Percentiles rank a stretch among this genome's conserved stretches.
Conservation (phyloP, 2,113 vertebrate genomes). For the Centropristis striata region DNA sequence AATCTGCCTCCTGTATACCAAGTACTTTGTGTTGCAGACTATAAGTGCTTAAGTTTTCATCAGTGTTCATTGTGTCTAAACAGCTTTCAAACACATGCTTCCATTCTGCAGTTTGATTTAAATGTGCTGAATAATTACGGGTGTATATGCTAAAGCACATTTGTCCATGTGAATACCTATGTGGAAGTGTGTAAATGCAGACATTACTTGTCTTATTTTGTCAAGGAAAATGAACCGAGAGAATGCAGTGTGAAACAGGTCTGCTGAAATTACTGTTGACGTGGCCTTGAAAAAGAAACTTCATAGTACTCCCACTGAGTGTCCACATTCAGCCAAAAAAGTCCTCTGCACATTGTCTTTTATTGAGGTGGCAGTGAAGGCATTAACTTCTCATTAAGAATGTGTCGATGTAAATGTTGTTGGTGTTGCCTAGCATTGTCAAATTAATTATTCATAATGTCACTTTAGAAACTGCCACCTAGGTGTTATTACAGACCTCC, state of each 20-base stretch:
- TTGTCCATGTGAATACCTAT: neutral
- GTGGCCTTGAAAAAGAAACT: conserved; percentile 5
- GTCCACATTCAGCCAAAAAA: neutral
- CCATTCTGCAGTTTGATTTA: conserved; percentile 6
- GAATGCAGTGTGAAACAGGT: neutral
- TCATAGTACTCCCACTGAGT: neutral
- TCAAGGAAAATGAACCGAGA: neutral
- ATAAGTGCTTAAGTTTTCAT: neutral
- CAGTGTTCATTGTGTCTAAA: conserved; percentile 22
- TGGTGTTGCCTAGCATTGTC: neutral
- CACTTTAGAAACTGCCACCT: neutral
- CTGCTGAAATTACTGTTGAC: neutral
- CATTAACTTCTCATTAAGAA: neutral
- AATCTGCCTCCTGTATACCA: neutral
- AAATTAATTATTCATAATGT: conserved; percentile 23
- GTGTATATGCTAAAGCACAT: neutral
- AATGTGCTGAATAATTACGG: conserved; percentile 5
- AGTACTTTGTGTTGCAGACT: neutral
- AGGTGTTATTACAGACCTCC: neutral
- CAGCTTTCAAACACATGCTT: neutral
- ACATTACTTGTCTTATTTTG: neutral
- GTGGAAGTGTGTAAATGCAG: neutral
- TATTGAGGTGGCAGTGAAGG: neutral
- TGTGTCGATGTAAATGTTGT: conserved; percentile 1
- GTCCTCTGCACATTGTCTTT: neutral